Evolutionary conservation across 2,113 vertebrate genomes (phyloP).

Genomic region (Chrysemys picta): DNA sequence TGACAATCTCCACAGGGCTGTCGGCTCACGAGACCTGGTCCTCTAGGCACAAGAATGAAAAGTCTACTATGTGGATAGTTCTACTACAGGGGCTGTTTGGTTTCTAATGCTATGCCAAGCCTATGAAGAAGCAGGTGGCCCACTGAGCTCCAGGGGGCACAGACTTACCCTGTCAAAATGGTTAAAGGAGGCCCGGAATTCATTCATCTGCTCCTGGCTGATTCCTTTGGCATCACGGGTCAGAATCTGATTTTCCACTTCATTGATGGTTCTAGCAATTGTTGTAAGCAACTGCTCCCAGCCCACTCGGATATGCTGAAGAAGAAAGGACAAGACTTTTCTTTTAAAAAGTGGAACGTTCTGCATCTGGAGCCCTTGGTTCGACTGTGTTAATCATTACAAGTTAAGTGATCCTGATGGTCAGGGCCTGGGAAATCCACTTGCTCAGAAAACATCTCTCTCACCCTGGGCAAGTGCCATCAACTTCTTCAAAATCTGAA

Average conservation of each 20-base stretch:
- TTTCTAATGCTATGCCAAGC: background rate
- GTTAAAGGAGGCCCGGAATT: conserved; percentile 98
- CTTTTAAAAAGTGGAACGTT: background rate
- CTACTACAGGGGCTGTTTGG: background rate
- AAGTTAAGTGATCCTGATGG: background rate
- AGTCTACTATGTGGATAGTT: background rate
- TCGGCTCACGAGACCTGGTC: background rate
- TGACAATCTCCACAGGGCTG: background rate
- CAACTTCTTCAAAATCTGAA: conserved; percentile 6
- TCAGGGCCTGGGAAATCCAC: background rate
- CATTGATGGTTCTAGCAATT: conserved; percentile 97
- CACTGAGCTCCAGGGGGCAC: background rate
- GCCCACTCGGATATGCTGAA: conserved; percentile 96
- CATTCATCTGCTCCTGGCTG: conserved; percentile 98
- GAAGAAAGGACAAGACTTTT: background rate
- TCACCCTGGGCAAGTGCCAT: background rate
- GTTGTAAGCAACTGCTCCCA: conserved; percentile 99
- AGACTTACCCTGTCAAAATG: conserved; percentile 97
- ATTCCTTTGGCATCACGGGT: conserved; percentile 99
- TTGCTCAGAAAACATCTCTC: conserved; percentile 12
- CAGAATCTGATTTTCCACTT: conserved; percentile 99
- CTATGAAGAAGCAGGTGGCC: background rate
- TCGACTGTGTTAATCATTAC: background rate
- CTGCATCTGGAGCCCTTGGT: background rate
- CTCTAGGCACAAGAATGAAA: conserved; percentile 15